Conservation (phyloP, 1,140 invertebrate species). For the Drosophila melanica region DNA sequence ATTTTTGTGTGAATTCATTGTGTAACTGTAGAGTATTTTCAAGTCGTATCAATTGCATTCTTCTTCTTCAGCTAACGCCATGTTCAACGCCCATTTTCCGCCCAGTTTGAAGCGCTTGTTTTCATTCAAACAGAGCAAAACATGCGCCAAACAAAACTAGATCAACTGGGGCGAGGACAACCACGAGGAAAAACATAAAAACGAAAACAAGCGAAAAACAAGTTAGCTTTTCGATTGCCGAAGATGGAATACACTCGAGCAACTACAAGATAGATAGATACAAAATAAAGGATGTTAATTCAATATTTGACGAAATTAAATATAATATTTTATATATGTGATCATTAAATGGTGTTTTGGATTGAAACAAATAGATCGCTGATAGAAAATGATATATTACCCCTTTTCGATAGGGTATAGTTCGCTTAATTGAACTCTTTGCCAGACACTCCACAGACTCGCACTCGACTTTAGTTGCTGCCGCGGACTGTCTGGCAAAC, state of each 20-base stretch:
- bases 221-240: neutral
- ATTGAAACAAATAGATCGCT: no score
- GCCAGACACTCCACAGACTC: constrained; percentile 18
- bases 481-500: constrained; percentile 24
- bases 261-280: neutral
- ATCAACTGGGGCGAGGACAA: constrained; percentile 62
- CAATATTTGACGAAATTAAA: no score
- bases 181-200: constrained; percentile 23
- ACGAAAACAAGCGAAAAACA: neutral
- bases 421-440: constrained; percentile 57
- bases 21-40: neutral
- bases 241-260: constrained; percentile 6
- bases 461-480: neutral
- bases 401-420: neutral
- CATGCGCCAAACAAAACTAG: constrained; percentile 44
- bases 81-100: constrained; percentile 27
- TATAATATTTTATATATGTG: no score
- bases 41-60: neutral
- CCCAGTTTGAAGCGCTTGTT: constrained; percentile 40
- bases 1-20: no score
- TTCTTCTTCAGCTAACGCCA: neutral
- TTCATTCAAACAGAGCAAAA: constrained; percentile 34
- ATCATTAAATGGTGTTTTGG: no score
- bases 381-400: no score
- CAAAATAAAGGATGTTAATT: no score